Base-by-base conservation (phyloP, 2,797 vertebrate genomes). In the Semotilus atromaculatus region DNA sequence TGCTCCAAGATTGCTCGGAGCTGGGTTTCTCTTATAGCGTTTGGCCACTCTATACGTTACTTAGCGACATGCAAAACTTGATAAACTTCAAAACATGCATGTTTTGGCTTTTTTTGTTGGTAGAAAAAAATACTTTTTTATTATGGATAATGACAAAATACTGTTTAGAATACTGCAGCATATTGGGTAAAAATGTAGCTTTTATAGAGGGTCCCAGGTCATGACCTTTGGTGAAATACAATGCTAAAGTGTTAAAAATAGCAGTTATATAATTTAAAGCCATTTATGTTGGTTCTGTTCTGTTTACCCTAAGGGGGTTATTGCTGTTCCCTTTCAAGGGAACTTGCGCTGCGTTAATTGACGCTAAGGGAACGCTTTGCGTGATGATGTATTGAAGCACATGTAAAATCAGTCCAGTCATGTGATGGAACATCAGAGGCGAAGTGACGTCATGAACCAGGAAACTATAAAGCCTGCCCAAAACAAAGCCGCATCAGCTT, bases 1-100 rank as follows among this genome's bases (percentile, higher is more conserved):
- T 67, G 62, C 62, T 53, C 43, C 62, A 80, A 67, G 78, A 26
- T 38, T 67, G 78, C 78, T 67, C 31, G 13, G 7, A 80, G 60
- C 43, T 0, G 13, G 43, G 43, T 80, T 53, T 68, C 31, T 80
- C n/a, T 68, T 21, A 19, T 21, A 68, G 29, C 14, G 31, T 7
- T 31, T 64, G 29, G 34, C 13, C 34, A 58, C 34, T 38, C 14
- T 76, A 7, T 76, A 23, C 2, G 36, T 58, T 58, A 38, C 8
- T 62, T 77, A 3, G 55, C 2, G 5, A 11, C 55, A 43, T 29
- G 36, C 36, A 62, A 78, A 43, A 78, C 29, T 29, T 43, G n/a
- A n/a, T n/a, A n/a, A n/a, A n/a, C n/a, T n/a, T n/a, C n/a, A n/a
- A n/a, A n/a, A n/a, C n/a, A n/a, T n/a, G n/a, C 16, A 62, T 26